Evolutionary conservation across 2,113 vertebrate genomes (phyloP).

Genomic region (Cryptotis parvus): DNA sequence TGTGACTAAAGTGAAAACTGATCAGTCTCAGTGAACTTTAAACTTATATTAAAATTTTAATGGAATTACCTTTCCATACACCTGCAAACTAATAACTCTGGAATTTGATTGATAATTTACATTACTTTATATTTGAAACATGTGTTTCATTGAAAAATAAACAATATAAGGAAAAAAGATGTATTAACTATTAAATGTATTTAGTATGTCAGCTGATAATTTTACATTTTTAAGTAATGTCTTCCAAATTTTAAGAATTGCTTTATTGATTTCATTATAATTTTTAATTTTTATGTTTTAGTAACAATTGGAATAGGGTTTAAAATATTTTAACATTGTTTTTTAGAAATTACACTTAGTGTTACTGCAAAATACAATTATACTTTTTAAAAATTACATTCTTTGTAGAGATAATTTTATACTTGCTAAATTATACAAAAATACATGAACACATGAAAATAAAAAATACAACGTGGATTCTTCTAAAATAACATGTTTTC

Average conservation of each 20-base stretch:
- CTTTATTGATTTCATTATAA: not conserved
- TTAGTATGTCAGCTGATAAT: too few species aligned
- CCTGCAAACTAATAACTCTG: too few species aligned
- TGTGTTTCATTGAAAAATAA: not conserved
- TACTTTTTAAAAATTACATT: too few species aligned
- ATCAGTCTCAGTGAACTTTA: not conserved
- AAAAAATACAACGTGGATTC: too few species aligned
- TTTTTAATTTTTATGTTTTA: too few species aligned
- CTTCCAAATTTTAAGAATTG: not conserved
- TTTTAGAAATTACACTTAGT: too few species aligned
- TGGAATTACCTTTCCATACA: too few species aligned
- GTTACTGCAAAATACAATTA: too few species aligned
- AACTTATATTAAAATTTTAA: not conserved
- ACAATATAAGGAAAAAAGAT: not conserved
- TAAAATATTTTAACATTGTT: not conserved
- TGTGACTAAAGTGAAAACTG: slow-evolving; percentile 7
- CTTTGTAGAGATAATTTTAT: not conserved
- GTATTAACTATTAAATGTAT: not conserved
- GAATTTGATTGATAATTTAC: not conserved
- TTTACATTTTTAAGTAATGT: too few species aligned
- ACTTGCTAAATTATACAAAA: not conserved
- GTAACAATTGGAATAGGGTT: not conserved
- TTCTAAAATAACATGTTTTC: too few species aligned
- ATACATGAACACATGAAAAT: not conserved
- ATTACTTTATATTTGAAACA: not conserved